Base-by-base conservation (phyloP, 2,797 vertebrate genomes). In the Rhyacichthys aspro region DNA sequence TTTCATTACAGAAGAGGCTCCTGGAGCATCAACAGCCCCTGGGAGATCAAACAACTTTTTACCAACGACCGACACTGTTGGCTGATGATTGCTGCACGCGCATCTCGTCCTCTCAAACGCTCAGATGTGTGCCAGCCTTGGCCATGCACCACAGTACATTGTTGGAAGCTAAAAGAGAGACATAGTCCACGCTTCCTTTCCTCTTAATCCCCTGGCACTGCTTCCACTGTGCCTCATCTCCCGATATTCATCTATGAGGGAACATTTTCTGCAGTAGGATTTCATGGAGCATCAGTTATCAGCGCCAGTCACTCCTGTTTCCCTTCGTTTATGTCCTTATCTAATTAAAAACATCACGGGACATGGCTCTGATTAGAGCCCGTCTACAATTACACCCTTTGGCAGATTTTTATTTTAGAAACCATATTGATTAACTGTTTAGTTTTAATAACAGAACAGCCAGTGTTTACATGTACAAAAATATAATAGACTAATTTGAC, bases 231-330 rank as follows among this genome's bases (percentile, higher is more conserved):
- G 77, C 55, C 49, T 44, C 16, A 67, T 73, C 58, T 67, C 7
- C 44, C 41, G 53, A 72, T 73, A 74, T 43, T 18, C 39, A 76
- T 78, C 67, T 68, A 52, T 67, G 38, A 39, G 46, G 42, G 62
- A 71, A 43, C 1, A 60, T 70, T 63, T 57, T 52, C 62, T 70
- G 63, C 64, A 18, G 58, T 62, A 67, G 45, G 69, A 63, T 74
- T 78, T 74, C 55, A 62, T 15, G 52, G 50, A 82, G 77, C 73
- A 73, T 86, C 71, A 86, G 71, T 67, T 80, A 72, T 72, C 72
- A 61, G 23, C 73, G 37, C 42, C 16, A 56, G 50, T 58, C 34
- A 7, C 41, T 55, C 66, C 37, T 18, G 38, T 58, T 60, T 57
- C 39, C 36, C 6, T 19, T 37, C 48, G 34, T 55, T 5, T 47